Evolutionary conservation across 2,113 vertebrate genomes (phyloP).

Genomic region (Cinclus mexicanus): DNA sequence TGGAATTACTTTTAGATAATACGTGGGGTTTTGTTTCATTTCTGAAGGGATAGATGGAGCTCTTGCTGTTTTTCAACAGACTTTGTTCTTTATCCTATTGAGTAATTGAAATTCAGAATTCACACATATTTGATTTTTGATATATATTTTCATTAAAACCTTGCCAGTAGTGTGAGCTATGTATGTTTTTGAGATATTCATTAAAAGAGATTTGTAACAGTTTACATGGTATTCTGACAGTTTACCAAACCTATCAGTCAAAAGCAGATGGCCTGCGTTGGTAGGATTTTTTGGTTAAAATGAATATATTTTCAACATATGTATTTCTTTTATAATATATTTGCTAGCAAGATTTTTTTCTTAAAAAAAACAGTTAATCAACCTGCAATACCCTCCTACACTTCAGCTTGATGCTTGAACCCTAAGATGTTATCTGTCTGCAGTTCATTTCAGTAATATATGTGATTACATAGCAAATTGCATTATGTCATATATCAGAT

Average conservation of each 20-base stretch:
- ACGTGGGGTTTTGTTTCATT: neutral
- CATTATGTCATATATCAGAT: neutral
- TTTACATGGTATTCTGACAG: conserved; percentile 60
- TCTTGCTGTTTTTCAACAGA: conserved; percentile 3
- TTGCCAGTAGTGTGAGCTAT: conserved; percentile 43
- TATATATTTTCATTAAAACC: conserved; percentile 53
- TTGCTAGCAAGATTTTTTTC: neutral
- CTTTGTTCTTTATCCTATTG: conserved; percentile 10
- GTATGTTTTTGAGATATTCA: conserved; percentile 16
- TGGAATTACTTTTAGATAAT: neutral
- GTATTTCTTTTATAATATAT: conserved; percentile 13
- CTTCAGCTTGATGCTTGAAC: neutral
- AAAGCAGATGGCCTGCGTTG: conserved; percentile 52
- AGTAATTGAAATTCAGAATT: conserved; percentile 30
- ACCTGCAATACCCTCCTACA: neutral
- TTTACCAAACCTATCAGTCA: conserved; percentile 60
- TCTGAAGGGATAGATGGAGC: conserved; percentile 29
- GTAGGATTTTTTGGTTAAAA: conserved; percentile 32
- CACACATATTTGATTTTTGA: conserved; percentile 18
- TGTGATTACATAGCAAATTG: neutral
- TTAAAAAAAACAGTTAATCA: conserved; percentile 24
- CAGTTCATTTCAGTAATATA: neutral
- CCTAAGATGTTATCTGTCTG: neutral
- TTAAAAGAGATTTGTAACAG: conserved; percentile 57
- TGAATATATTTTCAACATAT: conserved; percentile 18